These are phyloP conservation scores for Clostera curtula DNA, from an alignment of 2,888 invertebrate species.

Conservation along the genomic window DNA sequence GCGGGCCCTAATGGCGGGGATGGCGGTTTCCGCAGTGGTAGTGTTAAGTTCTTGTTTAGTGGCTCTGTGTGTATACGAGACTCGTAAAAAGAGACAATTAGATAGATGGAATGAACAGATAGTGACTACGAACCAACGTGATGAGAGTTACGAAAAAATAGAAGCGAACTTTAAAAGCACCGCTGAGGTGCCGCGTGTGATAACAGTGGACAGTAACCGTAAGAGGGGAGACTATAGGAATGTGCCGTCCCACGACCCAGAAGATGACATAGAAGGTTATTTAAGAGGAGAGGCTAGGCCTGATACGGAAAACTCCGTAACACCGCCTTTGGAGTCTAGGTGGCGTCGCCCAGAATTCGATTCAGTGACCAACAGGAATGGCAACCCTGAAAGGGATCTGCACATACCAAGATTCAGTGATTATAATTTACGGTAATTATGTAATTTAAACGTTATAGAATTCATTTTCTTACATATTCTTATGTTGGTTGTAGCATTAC, in stretches of 20 bases:
- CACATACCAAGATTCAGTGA: constrained; percentile 79
- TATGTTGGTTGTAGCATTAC: too few relatives aligned
- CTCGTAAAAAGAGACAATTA: constrained; percentile 75
- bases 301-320: constrained; percentile 36
- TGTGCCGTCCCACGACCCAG: constrained; percentile 81
- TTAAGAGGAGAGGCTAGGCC: constrained; percentile 43
- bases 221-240: constrained; percentile 83
- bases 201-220: constrained; percentile 47
- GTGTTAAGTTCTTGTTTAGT: constrained; percentile 79
- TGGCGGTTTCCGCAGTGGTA: constrained; percentile 80
- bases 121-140: constrained; percentile 60
- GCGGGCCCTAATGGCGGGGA: constrained; percentile 78
- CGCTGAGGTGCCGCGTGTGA: constrained; percentile 48
- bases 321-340: constrained; percentile 41
- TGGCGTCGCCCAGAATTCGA: constrained; percentile 52
- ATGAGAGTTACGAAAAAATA: constrained; percentile 86
- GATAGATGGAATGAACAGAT: constrained; percentile 71
- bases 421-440: constrained; percentile 74
- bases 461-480: background rate
- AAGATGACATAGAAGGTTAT: constrained; percentile 74
- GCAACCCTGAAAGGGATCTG: constrained; percentile 69
- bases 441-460: constrained; percentile 1
- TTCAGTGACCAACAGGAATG: constrained; percentile 29
- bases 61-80: constrained; percentile 79
- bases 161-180: constrained; percentile 78